Base-by-base conservation (phyloP, 1,140 invertebrate genomes). In the Agraylea sexmaculata region DNA sequence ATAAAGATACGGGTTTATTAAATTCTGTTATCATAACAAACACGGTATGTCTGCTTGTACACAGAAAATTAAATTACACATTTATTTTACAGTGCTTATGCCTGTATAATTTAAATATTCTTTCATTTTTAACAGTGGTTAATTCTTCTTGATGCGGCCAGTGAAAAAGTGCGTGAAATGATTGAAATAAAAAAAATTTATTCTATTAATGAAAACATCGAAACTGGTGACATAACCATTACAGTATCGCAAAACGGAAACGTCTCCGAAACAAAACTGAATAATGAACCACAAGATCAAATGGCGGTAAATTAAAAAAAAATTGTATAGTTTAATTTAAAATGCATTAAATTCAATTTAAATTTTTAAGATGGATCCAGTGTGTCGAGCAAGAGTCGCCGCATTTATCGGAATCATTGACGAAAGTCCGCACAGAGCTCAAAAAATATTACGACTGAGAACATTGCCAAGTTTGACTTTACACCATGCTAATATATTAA, bases 361-460 rank as follows among this genome's bases (percentile, higher is more conserved):
- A 4, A 3, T 13, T 28, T 28, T 27, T 12, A 1, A 42, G 40
- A 42, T 42, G 40, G 40, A 42, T 37, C 33, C 40, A 8, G 23
- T 28, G 13, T 30, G 30, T 8, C n/a, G 40, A 21, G 40, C 40
- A 1, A 36, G 40, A 29, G 33, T 42, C 16, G 32, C 40, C 2
- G 40, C 40, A 12, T 42, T 36, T 18, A 34, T 42, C 4, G 40
- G 40, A 12, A n/a, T n/a, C n/a, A 6, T 42, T 8, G 33, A 33
- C n/a, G 40, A 42, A 37, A 25, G 33, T 2, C 12, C 19, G 11
- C 22, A 35, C 15, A 6, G 13, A 3, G 33, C 13, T 12, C 16
- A 36, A 18, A 12, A 30, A 2, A 2, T 42, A 2, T 21, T 16
- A 15, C 10, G 40, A 2, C 12, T 42, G 10, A 22, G 13, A 4